Evolutionary conservation across 2,888 invertebrate species (phyloP).

Genomic region (Campoletis raptor): DNA sequence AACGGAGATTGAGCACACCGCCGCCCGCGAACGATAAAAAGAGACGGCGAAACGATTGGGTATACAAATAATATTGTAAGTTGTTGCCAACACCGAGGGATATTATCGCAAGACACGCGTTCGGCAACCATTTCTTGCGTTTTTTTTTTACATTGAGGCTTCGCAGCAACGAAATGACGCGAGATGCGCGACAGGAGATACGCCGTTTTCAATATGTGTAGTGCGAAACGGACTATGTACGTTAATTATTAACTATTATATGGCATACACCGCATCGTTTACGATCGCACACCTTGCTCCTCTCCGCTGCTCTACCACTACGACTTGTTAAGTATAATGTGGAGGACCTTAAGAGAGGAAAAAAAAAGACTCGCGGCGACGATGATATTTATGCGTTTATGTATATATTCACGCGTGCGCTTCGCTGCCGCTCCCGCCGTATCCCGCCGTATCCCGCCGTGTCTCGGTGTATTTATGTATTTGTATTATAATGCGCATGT

Average conservation of each 20-base stretch:
- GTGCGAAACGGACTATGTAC: background rate
- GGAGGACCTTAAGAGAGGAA: conserved; percentile 21
- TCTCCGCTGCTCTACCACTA: conserved; percentile 27
- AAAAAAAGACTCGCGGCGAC: conserved; percentile 45
- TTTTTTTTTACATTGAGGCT: background rate
- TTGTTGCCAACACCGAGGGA: conserved; percentile 78
- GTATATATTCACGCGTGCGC: conserved; percentile 79
- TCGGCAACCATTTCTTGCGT: conserved; percentile 60
- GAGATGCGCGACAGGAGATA: no score
- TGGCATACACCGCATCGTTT: conserved; percentile 11
- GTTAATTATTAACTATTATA: conserved; percentile 34
- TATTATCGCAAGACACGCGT: conserved; percentile 82
- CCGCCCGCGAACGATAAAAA: conserved; percentile 3
- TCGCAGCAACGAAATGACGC: background rate
- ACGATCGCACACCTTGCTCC: conserved; percentile 40
- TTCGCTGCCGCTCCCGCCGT: conserved; percentile 59
- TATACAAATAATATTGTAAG: conserved; percentile 81
- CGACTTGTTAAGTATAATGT: conserved; percentile 42
- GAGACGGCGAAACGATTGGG: conserved; percentile 71
- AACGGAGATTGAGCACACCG: conserved; percentile 59
- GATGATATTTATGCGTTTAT: conserved; percentile 80
- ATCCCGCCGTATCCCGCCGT: conserved; percentile 70
- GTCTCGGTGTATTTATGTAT: conserved; percentile 79
- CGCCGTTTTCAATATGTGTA: background rate
- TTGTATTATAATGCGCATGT: conserved; percentile 69